A percentile compares a stretch with the other conserved stretches of the same genome.
phyloP scores from a whole-genome alignment of 35 echinoderm and acorn worm genomes.

The Heliocidaris tuberculata region DNA sequence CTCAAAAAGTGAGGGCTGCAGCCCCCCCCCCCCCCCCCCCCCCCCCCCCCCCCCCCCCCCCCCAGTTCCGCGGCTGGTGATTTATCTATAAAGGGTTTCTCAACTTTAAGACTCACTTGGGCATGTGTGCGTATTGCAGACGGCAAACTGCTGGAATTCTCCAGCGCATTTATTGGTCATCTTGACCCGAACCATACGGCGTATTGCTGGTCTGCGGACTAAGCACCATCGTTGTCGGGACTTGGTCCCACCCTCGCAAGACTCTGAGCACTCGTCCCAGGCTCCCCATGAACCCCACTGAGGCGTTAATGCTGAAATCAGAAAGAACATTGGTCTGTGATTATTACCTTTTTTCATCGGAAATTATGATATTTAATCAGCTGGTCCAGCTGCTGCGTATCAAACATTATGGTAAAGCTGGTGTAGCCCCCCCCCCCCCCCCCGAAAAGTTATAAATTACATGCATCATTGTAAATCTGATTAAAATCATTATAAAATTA shows the following conservation, averaged over 20 bases:
- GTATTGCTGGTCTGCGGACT: not conserved
- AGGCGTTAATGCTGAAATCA: slow-evolving; percentile 11
- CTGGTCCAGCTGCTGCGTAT: not conserved
- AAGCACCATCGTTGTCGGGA: slow-evolving; percentile 43
- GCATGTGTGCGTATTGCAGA: slow-evolving; percentile 45
- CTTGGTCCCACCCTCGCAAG: slow-evolving; percentile 63
- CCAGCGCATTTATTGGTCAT: slow-evolving; percentile 35
- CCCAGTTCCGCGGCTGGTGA: no score
- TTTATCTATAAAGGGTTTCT: not conserved
- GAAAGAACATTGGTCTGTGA: not conserved
- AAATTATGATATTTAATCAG: not conserved
- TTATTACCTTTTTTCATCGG: not conserved
- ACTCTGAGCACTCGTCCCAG: slow-evolving; percentile 64
- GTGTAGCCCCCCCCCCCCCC: no score
- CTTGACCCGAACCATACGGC: not conserved
- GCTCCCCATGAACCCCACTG: slow-evolving; percentile 66
- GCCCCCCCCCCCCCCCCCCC: no score
- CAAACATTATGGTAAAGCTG: no score
- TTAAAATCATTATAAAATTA: no score
- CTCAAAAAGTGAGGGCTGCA: no score
- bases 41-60: no score
- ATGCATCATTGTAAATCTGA: no score
- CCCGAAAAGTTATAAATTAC: no score
- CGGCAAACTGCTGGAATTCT: slow-evolving; percentile 51
- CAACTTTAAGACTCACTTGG: slow-evolving; percentile 39